phyloP scores from a whole-genome alignment of 2,797 vertebrate genomes.

The Fundulus diaphanus region DNA sequence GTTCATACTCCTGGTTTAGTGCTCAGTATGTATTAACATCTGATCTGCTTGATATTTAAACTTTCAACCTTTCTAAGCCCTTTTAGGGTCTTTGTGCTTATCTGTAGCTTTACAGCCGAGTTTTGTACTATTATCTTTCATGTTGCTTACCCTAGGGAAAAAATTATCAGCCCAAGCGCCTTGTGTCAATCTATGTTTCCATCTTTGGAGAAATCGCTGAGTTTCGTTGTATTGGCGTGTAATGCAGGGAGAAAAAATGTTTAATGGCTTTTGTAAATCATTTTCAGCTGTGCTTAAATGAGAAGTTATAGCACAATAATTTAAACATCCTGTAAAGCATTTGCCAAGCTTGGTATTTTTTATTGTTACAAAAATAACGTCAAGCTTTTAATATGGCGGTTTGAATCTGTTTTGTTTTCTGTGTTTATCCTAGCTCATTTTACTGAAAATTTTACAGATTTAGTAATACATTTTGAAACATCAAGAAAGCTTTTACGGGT shows the following conservation, averaged over 20 bases:
- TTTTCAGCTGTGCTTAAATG: no score
- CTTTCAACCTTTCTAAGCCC: neutral
- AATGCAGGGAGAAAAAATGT: no score
- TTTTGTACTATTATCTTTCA: neutral
- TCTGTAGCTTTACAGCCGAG: neutral
- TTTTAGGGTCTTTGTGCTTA: neutral
- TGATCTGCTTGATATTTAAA: neutral
- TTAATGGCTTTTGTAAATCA: no score
- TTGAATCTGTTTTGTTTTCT: neutral
- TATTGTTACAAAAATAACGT: neutral
- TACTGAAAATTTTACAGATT: neutral
- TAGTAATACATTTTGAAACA: neutral
- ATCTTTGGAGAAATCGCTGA: no score
- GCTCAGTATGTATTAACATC: neutral
- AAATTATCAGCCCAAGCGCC: no score
- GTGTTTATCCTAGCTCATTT: neutral
- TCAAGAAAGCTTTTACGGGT: neutral
- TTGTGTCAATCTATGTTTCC: no score
- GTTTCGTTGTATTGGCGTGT: no score
- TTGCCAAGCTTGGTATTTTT: neutral
- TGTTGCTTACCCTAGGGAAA: neutral
- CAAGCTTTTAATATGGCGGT: neutral
- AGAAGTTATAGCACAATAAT: no score
- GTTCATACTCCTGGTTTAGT: neutral
- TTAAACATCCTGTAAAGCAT: no score